A percentile compares a stretch with the other conserved stretches of the same genome.
Conservation (phyloP, 2,797 vertebrate genomes). For the Parauchenoglanis punctatus region DNA sequence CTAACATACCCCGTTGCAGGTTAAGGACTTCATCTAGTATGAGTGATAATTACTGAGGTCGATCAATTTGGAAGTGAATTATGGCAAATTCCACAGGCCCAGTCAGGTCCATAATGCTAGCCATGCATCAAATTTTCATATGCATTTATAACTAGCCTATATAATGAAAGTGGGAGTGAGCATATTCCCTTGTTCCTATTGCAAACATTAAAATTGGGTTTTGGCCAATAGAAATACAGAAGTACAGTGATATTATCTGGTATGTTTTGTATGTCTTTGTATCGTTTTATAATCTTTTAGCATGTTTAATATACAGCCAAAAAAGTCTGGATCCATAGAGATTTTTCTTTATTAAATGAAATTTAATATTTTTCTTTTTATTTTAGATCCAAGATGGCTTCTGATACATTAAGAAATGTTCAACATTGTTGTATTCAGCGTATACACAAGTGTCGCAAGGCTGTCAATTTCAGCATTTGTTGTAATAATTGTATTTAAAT, state of each 20-base stretch:
- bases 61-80: constrained; percentile 3
- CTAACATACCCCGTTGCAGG: constrained; percentile 13
- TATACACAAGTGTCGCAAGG: too few species aligned
- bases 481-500: too few species aligned
- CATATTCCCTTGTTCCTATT: background rate
- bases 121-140: background rate
- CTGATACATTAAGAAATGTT: too few species aligned
- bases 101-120: background rate
- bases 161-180: constrained; percentile 4
- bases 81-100: constrained; percentile 2
- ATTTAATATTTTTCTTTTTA: too few species aligned
- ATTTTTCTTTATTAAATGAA: too few species aligned
- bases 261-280: background rate
- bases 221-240: background rate
- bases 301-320: background rate
- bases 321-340: too few species aligned
- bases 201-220: background rate
- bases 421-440: too few species aligned
- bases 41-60: constrained; percentile 34
- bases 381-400: too few species aligned
- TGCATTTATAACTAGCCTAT: background rate
- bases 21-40: constrained; percentile 24
- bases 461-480: too few species aligned
- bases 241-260: background rate
- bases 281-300: background rate